Conservation (phyloP, 2,113 vertebrate species). For the Cyanistes caeruleus region DNA sequence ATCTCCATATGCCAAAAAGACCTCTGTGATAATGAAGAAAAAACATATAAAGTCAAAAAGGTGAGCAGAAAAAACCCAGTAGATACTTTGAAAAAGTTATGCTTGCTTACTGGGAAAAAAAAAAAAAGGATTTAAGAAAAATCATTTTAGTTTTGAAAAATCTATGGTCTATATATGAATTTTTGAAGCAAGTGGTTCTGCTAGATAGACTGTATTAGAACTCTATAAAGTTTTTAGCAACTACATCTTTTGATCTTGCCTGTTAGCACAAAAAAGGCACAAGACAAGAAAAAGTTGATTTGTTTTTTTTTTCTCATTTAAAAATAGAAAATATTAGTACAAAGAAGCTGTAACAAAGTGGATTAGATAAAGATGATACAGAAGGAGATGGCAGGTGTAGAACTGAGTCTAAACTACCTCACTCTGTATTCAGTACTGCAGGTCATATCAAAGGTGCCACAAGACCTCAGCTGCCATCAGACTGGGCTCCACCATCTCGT, state of each 20-base stretch:
- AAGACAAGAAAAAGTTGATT: background rate
- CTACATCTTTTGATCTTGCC: background rate
- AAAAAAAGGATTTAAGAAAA: background rate
- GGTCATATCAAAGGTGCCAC: background rate
- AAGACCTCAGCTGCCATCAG: background rate
- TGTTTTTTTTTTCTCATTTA: background rate
- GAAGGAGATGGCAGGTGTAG: background rate
- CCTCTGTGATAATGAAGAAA: background rate
- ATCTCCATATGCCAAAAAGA: background rate
- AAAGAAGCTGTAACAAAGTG: background rate
- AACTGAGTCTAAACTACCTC: background rate
- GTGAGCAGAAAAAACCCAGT: background rate
- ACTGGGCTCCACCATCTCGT: background rate
- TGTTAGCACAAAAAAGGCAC: background rate
- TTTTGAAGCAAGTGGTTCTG: background rate
- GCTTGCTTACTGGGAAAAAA: background rate
- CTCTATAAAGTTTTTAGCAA: background rate
- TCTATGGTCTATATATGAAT: background rate
- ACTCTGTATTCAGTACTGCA: background rate
- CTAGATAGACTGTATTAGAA: background rate
- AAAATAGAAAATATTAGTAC: background rate
- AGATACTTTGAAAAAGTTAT: background rate
- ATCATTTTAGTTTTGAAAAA: background rate
- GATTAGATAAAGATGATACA: background rate
- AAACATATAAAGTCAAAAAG: background rate